Base-by-base conservation (phyloP, 2,888 invertebrate species). In the Acronicta leporina region DNA sequence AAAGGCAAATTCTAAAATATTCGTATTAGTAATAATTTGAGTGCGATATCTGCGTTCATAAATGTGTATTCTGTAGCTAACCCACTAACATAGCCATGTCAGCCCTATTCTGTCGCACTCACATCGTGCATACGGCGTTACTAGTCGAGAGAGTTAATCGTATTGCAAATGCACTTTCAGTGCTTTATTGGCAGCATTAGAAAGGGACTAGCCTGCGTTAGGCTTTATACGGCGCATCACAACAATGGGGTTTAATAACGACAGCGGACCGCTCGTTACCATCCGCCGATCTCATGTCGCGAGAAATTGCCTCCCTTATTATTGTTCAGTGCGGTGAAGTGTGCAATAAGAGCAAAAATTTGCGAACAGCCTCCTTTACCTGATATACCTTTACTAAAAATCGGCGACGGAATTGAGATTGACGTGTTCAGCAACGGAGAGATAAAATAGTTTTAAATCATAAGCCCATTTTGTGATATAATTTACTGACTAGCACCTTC, bases 221-320 rank as follows among this genome's bases (percentile, higher is more conserved):
- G 85, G 81, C 87, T 88, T 88, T 88, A 90, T 90, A 91, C 82
- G 84, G 87, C 77, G 79, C 86, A 86, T 89, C 86, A 85, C 86
- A 91, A 91, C 90, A 91, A 91, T 90, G 86, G 87, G 83, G 84
- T 85, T 89, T 87, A 89, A 89, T 90, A 90, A 88, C 86, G 84
- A 89, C 86, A 87, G 80, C 81, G 73, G 81, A 81, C 81, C 68
- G 86, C 87, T 90, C 89, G 88, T 91, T 92, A 90, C 87, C 83
- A 85, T 84, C 80, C 80, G 74, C 84, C 81, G 79, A 84, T 86
- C 80, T 84, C 84, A 83, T 89, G 87, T 87, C 83, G 83, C 82
- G 77, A 85, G 87, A 84, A 89, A 88, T 88, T 82, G 87, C 84
- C 86, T 82, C 77, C 70, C 81, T 79, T 87, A 88, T 92, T 90